These are phyloP conservation scores for Drosophila fungiperda DNA, from an alignment of 2,888 invertebrate species.

Conservation along the genomic window DNA sequence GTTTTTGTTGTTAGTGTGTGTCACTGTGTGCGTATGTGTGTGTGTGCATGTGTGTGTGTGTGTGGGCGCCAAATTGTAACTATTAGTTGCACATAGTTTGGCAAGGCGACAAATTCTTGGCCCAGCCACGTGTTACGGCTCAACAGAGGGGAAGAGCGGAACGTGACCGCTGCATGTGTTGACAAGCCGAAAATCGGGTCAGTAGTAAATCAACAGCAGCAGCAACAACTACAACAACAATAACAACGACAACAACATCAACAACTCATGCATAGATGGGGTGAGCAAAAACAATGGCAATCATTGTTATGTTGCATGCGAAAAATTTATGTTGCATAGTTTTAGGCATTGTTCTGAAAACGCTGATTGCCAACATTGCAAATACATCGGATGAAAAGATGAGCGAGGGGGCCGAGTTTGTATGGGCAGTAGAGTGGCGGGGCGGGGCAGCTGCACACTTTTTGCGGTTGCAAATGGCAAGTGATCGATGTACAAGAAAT, in stretches of 20 bases:
- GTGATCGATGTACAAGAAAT: slow-evolving; percentile 50
- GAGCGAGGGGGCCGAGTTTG: too few species aligned
- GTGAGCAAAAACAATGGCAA: slow-evolving; percentile 64
- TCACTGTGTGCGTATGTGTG: slow-evolving; percentile 11
- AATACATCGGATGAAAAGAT: slow-evolving; percentile 32
- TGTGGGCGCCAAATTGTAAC: slow-evolving; percentile 68
- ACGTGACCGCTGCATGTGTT: slow-evolving; percentile 63
- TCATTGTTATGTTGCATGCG: slow-evolving; percentile 70
- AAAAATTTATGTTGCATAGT: slow-evolving; percentile 68
- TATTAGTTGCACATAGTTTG: slow-evolving; percentile 76
- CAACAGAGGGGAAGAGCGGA: neutral
- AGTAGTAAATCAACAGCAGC: slow-evolving; percentile 77
- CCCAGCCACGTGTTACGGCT: slow-evolving; percentile 47
- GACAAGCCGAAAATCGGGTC: slow-evolving; percentile 79
- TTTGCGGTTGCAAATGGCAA: slow-evolving; percentile 33
- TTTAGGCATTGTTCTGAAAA: slow-evolving; percentile 50
- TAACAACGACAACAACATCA: slow-evolving; percentile 14
- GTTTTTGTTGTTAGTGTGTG: slow-evolving; percentile 21
- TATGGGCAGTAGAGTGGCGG: neutral
- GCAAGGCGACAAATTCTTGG: slow-evolving; percentile 73
- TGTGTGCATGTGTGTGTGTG: slow-evolving; percentile 28
- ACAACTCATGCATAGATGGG: slow-evolving; percentile 14
- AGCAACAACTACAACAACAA: slow-evolving; percentile 41
- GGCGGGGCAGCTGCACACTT: neutral
- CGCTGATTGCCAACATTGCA: slow-evolving; percentile 60